Base-by-base conservation (phyloP, 1,140 invertebrate species). In the Holcopasites calliopsidis region DNA sequence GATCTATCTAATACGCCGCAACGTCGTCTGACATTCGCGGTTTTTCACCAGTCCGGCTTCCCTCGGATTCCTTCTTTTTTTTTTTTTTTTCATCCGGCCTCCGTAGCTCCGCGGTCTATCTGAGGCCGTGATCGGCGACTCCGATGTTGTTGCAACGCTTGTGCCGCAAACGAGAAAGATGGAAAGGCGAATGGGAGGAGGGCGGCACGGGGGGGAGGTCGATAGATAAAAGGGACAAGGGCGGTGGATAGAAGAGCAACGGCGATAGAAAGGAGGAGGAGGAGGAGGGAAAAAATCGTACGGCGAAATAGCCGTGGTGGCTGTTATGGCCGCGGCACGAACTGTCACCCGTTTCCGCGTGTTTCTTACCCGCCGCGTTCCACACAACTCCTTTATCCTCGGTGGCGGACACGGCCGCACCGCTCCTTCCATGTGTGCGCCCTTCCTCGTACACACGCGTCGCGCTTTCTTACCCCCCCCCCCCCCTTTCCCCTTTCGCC, bases 341-440 rank as follows among this genome's bases (percentile, higher is more conserved):
- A 89, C 88, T 89, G 90, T 90, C 90, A 90, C 85, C 85, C 86
- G 87, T 90, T 91, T 91, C 90, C 90, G 90, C 89, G 89, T 91
- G 85, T 88, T 91, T 90, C 89, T 89, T 91, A 87, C 85, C 87
- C 84, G 77, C 76, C 85, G 84, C 85, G 82, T 86, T 85, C 87
- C 86, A 86, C n/a, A n/a, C 83, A 82, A 87, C 77, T 91, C 84
- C 86, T 89, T 88, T 87, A 86, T 87, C 85, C 86, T 84, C 81
- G 71, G 79, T 85, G 84, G 76, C 83, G 80, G n/a, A 84, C 82
- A 82, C 71, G 76, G 64, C 57, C 44, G 44, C 44, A 5, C 16
- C 44, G 44, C 44, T 21, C n/a, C 55, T 58, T 79, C 72, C 78
- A 77, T 75, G 79, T 77, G 83, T 80, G 72, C 61, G 77, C 74